Conservation (phyloP, 2,113 vertebrate genomes). For the Macquaria ambigua region DNA sequence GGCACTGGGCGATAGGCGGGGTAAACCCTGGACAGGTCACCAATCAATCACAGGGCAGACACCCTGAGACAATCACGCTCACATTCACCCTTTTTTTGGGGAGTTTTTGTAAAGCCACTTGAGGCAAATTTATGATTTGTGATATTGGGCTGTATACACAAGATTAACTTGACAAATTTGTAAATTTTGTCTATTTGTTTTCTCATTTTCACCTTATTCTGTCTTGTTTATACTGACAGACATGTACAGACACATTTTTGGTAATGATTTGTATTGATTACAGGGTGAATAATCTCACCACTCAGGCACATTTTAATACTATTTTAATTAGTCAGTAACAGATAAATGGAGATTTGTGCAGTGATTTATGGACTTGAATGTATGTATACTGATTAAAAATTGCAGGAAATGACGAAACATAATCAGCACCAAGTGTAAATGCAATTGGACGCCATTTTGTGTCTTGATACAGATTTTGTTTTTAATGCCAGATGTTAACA, state of each 20-base stretch:
- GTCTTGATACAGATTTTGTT: not conserved
- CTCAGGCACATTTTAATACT: not conserved
- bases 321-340: not conserved
- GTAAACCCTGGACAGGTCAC: too few relatives aligned
- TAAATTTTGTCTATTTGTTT: not conserved
- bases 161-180: not conserved
- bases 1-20: too few relatives aligned
- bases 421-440: not conserved
- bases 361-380: not conserved
- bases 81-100: too few relatives aligned
- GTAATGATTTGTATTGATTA: not conserved
- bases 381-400: not conserved
- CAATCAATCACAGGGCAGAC: too few relatives aligned
- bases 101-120: too few relatives aligned
- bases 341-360: not conserved
- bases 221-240: too few relatives aligned
- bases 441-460: not conserved
- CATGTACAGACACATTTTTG: not conserved
- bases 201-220: not conserved
- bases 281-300: not conserved
- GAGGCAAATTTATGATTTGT: too few relatives aligned
- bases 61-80: too few relatives aligned
- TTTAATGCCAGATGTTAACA: not conserved
- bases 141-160: too few relatives aligned
- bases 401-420: not conserved